Conservation (phyloP, 1,140 invertebrate genomes). For the Brachionus paranguensis region DNA sequence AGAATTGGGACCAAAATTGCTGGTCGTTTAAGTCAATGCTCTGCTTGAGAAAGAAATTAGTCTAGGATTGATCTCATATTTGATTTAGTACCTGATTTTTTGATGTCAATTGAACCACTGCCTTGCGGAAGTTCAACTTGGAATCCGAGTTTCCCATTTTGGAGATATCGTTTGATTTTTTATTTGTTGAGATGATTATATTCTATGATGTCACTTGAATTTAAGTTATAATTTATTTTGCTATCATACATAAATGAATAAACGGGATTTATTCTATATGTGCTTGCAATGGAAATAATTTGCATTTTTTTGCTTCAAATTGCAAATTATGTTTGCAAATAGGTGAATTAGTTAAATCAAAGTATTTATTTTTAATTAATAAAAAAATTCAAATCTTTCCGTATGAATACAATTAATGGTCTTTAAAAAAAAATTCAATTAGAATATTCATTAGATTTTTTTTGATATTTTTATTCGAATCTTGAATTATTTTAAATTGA, state of each 20-base stretch:
- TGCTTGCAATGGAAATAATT: not conserved
- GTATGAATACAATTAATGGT: too few species aligned
- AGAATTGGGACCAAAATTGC: constrained; percentile 95
- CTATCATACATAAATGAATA: not conserved
- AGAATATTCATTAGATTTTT: too few species aligned
- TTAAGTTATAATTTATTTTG: not conserved
- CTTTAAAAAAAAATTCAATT: too few species aligned
- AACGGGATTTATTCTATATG: not conserved
- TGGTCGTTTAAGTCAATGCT: not conserved
- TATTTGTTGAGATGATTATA: not conserved
- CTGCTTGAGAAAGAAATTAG: not conserved
- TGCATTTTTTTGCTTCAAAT: constrained; percentile 7
- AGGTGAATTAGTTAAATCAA: not conserved
- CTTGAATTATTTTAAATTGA: too few species aligned
- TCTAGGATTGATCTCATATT: not conserved
- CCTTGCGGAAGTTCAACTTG: constrained; percentile 92
- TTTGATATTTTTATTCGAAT: too few species aligned
- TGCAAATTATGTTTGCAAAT: not conserved
- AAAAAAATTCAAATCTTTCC: not conserved
- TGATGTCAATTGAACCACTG: constrained; percentile 88
- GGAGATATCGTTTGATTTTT: not conserved
- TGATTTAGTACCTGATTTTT: constrained; percentile 75
- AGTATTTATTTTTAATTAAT: not conserved
- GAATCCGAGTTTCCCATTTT: constrained; percentile 93
- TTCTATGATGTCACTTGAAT: not conserved